These are phyloP conservation scores for Gephyroberyx darwinii DNA, from an alignment of 2,797 vertebrate genomes.

Conservation along the genomic window DNA sequence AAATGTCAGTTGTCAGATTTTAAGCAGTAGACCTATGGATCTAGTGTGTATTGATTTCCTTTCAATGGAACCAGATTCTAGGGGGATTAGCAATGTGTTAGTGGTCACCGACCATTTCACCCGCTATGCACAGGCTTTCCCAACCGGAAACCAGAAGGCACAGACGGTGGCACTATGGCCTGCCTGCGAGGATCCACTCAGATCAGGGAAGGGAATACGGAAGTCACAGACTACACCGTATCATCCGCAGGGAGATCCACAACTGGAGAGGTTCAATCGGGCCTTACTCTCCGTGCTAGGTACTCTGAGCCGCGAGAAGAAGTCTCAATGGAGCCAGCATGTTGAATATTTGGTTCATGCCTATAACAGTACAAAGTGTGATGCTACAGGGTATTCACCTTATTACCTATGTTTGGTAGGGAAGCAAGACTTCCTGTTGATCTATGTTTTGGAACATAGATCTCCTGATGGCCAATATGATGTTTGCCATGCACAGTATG, in stretches of 20 bases:
- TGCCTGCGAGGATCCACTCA: too few relatives aligned
- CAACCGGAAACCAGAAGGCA: too few relatives aligned
- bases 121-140: too few relatives aligned
- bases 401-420: constrained; percentile 1
- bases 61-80: too few relatives aligned
- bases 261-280: background rate
- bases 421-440: background rate
- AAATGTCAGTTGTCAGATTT: too few relatives aligned
- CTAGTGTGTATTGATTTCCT: too few relatives aligned
- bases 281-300: background rate
- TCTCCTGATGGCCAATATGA: background rate
- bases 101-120: too few relatives aligned
- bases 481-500: background rate
- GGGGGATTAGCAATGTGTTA: too few relatives aligned
- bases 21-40: too few relatives aligned
- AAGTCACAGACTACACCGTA: background rate
- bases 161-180: too few relatives aligned
- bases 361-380: background rate
- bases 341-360: background rate
- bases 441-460: background rate
- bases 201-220: background rate
- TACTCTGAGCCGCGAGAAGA: background rate
- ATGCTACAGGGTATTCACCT: constrained; percentile 2
- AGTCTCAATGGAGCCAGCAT: background rate
- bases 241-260: background rate